Percentiles rank a stretch among this genome's conserved stretches.
phyloP scores from a whole-genome alignment of 2,113 vertebrate genomes.

The Myiozetetes cayanensis region DNA sequence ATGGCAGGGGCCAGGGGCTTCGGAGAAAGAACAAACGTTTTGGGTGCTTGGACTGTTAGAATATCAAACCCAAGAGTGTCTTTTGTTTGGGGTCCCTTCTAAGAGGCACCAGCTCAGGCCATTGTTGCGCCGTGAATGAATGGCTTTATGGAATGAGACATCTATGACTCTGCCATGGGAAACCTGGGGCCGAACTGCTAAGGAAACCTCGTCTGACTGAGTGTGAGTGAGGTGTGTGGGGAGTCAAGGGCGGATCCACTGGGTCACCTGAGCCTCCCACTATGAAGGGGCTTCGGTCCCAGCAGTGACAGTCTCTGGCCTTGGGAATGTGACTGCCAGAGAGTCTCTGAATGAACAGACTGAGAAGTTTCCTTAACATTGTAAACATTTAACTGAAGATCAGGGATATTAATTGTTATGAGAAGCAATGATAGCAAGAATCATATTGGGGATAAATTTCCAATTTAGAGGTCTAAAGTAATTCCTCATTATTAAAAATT shows the following conservation, averaged over 20 bases:
- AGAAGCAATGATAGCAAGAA: neutral
- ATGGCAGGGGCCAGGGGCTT: accelerated
- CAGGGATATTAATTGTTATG: neutral
- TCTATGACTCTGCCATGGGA: neutral
- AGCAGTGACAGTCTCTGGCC: no score
- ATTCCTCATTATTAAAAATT: neutral
- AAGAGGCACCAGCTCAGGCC: accelerated
- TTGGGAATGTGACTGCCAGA: neutral
- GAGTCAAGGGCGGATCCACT: neutral
- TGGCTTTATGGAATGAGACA: neutral
- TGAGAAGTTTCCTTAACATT: neutral
- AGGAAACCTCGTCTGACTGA: neutral
- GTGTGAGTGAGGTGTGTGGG: neutral
- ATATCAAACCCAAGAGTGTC: neutral
- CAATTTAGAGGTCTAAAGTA: neutral
- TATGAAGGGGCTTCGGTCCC: accelerated
- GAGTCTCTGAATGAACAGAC: no score
- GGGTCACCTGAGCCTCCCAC: accelerated
- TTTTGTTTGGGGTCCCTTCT: accelerated
- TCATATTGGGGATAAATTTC: neutral
- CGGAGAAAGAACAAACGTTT: neutral
- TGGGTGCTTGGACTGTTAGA: accelerated
- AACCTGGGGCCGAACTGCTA: accelerated
- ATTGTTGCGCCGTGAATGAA: accelerated
- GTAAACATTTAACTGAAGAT: neutral